These are phyloP conservation scores for Dinoponera quadriceps DNA, from an alignment of 1,140 invertebrate species.

Conservation along the genomic window DNA sequence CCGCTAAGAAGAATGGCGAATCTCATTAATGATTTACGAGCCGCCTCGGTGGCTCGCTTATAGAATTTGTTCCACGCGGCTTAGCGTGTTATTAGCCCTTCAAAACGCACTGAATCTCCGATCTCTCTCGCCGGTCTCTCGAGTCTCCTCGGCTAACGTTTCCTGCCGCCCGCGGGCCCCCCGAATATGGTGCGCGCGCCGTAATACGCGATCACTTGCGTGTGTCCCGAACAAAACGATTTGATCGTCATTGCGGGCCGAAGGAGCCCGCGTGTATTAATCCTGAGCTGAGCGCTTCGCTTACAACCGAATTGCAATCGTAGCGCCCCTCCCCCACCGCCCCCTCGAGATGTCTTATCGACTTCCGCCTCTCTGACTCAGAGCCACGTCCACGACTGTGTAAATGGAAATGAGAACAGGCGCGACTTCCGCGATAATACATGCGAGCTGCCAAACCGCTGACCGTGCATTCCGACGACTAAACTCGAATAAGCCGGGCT, in stretches of 20 bases:
- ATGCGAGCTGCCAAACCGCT: slow-evolving; percentile 62
- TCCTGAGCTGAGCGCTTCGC: slow-evolving; percentile 38
- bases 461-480: slow-evolving; percentile 59
- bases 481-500: slow-evolving; percentile 56
- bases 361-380: slow-evolving; percentile 61
- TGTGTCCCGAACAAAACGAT: slow-evolving; percentile 50
- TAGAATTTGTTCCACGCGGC: slow-evolving; percentile 30
- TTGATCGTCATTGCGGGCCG: slow-evolving; percentile 33
- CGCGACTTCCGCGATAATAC: slow-evolving; percentile 63
- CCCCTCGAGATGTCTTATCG: slow-evolving; percentile 61
- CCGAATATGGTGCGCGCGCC: no score
- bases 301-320: slow-evolving; percentile 51
- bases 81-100: slow-evolving; percentile 51
- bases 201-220: slow-evolving; percentile 36
- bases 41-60: background rate
- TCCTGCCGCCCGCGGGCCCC: background rate
- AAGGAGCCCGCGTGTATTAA: slow-evolving; percentile 32
- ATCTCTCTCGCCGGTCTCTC: no score
- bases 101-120: slow-evolving; percentile 18
- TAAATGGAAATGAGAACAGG: slow-evolving; percentile 66
- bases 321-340: no score
- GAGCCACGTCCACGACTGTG: slow-evolving; percentile 61
- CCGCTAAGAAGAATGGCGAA: background rate
- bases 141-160: background rate
- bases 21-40: slow-evolving; percentile 9